These are phyloP conservation scores for Boloria euphrosyne DNA, from an alignment of 2,888 invertebrate species.

Conservation along the genomic window DNA sequence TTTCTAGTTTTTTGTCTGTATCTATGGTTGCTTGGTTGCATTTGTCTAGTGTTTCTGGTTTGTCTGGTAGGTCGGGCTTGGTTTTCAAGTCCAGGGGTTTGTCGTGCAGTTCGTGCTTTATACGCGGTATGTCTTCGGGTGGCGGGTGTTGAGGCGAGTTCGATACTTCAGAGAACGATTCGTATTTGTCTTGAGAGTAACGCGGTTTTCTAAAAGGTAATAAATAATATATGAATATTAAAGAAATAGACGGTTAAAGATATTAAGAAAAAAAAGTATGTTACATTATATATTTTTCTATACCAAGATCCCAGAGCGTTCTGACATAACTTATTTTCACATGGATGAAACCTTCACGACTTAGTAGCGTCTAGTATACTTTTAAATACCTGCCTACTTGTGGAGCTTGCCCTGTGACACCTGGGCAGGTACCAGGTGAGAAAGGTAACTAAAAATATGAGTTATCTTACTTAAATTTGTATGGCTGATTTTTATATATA, in stretches of 20 bases:
- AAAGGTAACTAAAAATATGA: too few species aligned
- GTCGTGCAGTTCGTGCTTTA: conserved; percentile 61
- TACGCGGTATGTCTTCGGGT: conserved; percentile 60
- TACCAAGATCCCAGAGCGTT: too few species aligned
- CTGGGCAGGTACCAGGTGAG: too few species aligned
- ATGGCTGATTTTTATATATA: too few species aligned
- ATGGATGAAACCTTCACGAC: too few species aligned
- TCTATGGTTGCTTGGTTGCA: conserved; percentile 58
- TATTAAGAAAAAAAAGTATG: too few species aligned
- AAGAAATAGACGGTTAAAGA: neutral
- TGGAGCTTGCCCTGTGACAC: too few species aligned
- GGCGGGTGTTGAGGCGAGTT: conserved; percentile 71
- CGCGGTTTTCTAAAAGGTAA: conserved; percentile 66
- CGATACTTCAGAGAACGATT: conserved; percentile 71
- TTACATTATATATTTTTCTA: too few species aligned
- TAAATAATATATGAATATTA: neutral
- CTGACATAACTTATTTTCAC: too few species aligned
- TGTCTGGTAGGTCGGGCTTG: conserved; percentile 54
- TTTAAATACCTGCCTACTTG: too few species aligned
- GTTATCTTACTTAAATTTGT: too few species aligned
- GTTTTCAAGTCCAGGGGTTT: conserved; percentile 67
- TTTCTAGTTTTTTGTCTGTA: conserved; percentile 58
- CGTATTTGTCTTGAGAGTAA: conserved; percentile 73
- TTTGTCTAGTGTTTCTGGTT: conserved; percentile 60
- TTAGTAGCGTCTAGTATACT: too few species aligned